Percentiles rank a stretch among this genome's conserved stretches.
phyloP scores from a whole-genome alignment of 2,888 invertebrate species.

The Lucinisca nassula region DNA sequence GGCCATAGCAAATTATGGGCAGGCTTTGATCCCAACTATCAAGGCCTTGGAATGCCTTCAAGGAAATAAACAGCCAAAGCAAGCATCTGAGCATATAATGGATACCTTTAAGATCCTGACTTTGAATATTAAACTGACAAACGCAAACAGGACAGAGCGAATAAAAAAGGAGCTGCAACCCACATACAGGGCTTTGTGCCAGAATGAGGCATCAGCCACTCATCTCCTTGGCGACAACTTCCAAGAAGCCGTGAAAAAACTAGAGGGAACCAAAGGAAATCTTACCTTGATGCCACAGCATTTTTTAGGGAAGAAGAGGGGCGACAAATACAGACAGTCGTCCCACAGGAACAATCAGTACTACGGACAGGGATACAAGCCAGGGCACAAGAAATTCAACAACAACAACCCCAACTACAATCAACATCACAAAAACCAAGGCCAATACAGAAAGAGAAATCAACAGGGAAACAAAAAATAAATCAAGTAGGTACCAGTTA shows the following conservation, averaged over 20 bases:
- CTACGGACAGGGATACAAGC: too few species aligned
- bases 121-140: background rate
- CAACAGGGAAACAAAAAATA: background rate
- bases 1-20: background rate
- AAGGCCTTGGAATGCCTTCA: background rate
- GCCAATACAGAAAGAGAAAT: background rate
- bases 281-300: background rate
- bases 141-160: conserved; percentile 23
- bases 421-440: background rate
- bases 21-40: background rate
- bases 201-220: conserved; percentile 23
- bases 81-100: background rate
- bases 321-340: background rate
- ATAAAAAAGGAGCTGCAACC: conserved; percentile 28
- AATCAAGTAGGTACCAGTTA: conserved; percentile 20
- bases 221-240: conserved; percentile 31
- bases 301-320: conserved; percentile 32
- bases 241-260: background rate
- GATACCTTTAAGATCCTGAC: conserved; percentile 39
- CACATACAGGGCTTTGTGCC: conserved; percentile 19
- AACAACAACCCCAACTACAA: background rate
- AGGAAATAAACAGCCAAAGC: background rate
- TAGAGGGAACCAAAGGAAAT: background rate
- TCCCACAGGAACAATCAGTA: background rate
- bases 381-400: background rate